A percentile compares a stretch with the other conserved stretches of the same genome.
phyloP scores from a whole-genome alignment of 2,888 invertebrate species.

The Abscondita cerata region DNA sequence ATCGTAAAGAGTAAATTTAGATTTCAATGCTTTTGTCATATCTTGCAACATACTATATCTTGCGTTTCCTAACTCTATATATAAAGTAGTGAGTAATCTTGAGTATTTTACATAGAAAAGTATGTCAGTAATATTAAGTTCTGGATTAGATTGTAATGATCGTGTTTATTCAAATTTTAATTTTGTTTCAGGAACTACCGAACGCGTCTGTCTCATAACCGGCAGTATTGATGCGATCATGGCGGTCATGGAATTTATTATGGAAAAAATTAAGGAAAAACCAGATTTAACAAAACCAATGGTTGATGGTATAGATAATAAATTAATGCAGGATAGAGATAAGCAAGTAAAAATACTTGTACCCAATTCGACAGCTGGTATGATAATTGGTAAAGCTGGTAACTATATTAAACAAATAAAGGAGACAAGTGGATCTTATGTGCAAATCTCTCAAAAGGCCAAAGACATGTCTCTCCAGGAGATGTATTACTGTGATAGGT shows the following conservation, averaged over 20 bases:
- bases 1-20: too few relatives aligned
- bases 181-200: slow-evolving; percentile 79
- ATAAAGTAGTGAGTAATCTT: too few relatives aligned
- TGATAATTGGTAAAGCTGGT: slow-evolving; percentile 97
- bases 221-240: slow-evolving; percentile 91
- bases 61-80: too few relatives aligned
- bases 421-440: slow-evolving; percentile 92
- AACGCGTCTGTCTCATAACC: slow-evolving; percentile 92
- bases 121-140: slow-evolving; percentile 5
- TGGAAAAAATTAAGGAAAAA: slow-evolving; percentile 95
- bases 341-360: slow-evolving; percentile 96
- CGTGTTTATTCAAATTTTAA: too few relatives aligned
- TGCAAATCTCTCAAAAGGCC: slow-evolving; percentile 96
- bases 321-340: slow-evolving; percentile 86
- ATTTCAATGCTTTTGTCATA: too few relatives aligned
- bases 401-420: slow-evolving; percentile 96
- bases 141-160: too few relatives aligned
- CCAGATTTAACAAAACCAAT: slow-evolving; percentile 86
- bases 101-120: background rate
- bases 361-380: slow-evolving; percentile 95
- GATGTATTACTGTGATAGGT: slow-evolving; percentile 95
- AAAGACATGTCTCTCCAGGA: slow-evolving; percentile 91
- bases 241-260: slow-evolving; percentile 90
- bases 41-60: too few relatives aligned
- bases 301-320: slow-evolving; percentile 78